phyloP scores from a whole-genome alignment of 1,140 invertebrate genomes.

The Leptoteleia sp. region DNA sequence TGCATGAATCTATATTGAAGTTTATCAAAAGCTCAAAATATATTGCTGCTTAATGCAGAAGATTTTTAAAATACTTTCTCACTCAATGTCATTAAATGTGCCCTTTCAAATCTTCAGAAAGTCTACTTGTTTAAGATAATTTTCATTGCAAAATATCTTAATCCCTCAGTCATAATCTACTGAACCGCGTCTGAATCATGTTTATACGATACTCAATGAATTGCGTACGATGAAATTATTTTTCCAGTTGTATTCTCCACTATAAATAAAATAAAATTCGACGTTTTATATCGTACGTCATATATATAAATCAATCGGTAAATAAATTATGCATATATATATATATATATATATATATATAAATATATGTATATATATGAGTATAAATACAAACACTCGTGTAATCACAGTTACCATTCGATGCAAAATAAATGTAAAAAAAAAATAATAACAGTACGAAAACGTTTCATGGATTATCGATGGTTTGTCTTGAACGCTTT shows the following conservation, averaged over 20 bases:
- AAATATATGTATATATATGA: background rate
- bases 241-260: constrained; percentile 23
- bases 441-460: constrained; percentile 8
- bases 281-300: constrained; percentile 21
- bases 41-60: too few relatives aligned
- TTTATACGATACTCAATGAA: constrained; percentile 2
- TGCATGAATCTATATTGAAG: too few relatives aligned
- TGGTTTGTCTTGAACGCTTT: constrained; percentile 28
- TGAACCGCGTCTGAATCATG: background rate
- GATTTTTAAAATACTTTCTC: too few relatives aligned
- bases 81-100: too few relatives aligned
- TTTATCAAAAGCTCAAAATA: too few relatives aligned
- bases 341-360: constrained; percentile 1
- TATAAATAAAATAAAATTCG: constrained; percentile 6
- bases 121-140: too few relatives aligned
- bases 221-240: constrained; percentile 9
- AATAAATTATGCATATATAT: too few relatives aligned
- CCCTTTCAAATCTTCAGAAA: too few relatives aligned
- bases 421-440: constrained; percentile 18
- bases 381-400: background rate
- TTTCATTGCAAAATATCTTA: too few relatives aligned
- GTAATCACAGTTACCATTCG: constrained; percentile 6
- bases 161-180: background rate
- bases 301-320: too few relatives aligned
- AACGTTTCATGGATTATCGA: constrained; percentile 10